Conservation (phyloP, 2,888 invertebrate species). For the Ephialtes manifestator region DNA sequence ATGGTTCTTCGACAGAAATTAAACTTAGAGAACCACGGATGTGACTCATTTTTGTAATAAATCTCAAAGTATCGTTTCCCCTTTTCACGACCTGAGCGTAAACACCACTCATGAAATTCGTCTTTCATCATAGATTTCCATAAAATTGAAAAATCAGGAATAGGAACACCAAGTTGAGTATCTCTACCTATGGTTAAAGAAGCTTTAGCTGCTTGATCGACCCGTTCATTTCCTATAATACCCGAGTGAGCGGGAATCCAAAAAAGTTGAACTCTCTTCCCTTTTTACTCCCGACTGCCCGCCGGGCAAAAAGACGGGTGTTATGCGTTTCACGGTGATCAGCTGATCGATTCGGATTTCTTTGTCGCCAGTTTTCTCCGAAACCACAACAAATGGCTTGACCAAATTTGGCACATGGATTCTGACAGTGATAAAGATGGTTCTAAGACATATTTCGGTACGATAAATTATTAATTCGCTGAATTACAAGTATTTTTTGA, state of each 20-base stretch:
- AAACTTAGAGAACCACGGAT: not conserved
- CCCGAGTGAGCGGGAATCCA: constrained; percentile 69
- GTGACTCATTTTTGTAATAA: not conserved
- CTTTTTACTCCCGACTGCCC: no score
- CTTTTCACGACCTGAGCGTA: not conserved
- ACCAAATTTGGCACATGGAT: no score
- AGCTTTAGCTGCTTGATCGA: constrained; percentile 49
- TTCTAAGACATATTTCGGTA: no score
- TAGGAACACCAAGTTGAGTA: constrained; percentile 7
- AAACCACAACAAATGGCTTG: no score
- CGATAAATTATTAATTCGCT: no score
- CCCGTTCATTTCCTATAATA: constrained; percentile 64
- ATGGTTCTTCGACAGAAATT: constrained; percentile 34
- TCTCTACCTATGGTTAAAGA: constrained; percentile 12
- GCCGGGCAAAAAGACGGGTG: no score
- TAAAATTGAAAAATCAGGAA: constrained; percentile 10
- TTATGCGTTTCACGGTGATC: no score
- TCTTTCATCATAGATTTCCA: constrained; percentile 24
- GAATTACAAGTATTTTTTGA: no score
- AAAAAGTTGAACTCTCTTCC: constrained; percentile 39
- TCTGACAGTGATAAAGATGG: no score
- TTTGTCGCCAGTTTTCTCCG: no score
- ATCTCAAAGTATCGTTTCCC: not conserved
- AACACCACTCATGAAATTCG: constrained; percentile 29
- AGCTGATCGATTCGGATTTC: no score